These are phyloP conservation scores for Lepidurus arcticus DNA, from an alignment of 1,140 invertebrate genomes.

Conservation along the genomic window DNA sequence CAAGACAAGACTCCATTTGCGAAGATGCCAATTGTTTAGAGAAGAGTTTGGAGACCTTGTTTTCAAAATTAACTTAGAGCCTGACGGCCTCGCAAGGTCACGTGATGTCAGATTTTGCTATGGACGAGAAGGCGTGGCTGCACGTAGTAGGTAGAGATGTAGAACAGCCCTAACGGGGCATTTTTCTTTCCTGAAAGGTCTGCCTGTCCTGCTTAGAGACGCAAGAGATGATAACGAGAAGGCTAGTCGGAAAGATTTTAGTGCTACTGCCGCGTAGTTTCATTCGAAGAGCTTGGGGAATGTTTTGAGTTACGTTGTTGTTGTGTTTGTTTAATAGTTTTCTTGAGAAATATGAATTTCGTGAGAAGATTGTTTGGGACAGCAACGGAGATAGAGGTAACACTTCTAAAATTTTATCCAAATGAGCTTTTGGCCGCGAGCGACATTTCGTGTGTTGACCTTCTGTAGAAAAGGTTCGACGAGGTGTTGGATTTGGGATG, in stretches of 20 bases:
- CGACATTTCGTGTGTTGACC: too few relatives aligned
- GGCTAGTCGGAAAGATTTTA: neutral
- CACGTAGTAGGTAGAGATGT: neutral
- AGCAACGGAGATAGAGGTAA: neutral
- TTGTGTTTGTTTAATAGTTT: neutral
- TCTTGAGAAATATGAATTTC: neutral
- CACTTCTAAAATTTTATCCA: neutral
- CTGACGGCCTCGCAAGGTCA: constrained; percentile 9
- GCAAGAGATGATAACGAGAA: neutral
- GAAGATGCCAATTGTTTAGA: neutral
- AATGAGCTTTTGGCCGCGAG: neutral
- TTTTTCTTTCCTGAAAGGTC: neutral
- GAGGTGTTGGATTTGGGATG: too few relatives aligned
- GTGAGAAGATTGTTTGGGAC: neutral
- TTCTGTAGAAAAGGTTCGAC: neutral
- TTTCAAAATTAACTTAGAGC: neutral
- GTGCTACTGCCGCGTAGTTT: neutral
- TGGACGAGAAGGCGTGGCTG: neutral
- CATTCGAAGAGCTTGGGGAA: neutral
- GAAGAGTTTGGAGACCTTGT: neutral
- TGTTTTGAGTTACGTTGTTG: neutral
- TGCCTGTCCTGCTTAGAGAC: neutral
- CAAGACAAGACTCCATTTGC: neutral
- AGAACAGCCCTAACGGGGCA: constrained; percentile 4
- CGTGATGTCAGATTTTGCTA: neutral